phyloP scores from a whole-genome alignment of 1,140 invertebrate species.

The Ectropis grisescens region DNA sequence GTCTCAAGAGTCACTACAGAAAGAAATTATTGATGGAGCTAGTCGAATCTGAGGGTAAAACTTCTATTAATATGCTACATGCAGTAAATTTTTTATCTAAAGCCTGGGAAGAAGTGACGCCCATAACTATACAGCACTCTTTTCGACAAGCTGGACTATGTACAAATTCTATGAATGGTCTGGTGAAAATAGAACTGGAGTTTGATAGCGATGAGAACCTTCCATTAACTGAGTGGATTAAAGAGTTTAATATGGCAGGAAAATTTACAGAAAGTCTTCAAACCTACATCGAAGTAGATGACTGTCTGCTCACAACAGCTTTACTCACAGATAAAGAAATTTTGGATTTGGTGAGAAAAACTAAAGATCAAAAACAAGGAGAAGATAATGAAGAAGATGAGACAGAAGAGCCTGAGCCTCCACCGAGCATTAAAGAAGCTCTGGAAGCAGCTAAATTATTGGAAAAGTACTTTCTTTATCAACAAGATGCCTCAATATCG shows the following conservation, averaged over 20 bases:
- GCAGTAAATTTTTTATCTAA: constrained; percentile 22
- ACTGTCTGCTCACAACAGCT: constrained; percentile 16
- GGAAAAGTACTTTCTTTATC: no score
- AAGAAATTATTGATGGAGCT: constrained; percentile 26
- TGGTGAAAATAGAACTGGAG: constrained; percentile 10
- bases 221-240: constrained; percentile 20
- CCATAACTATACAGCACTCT: constrained; percentile 15
- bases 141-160: constrained; percentile 16
- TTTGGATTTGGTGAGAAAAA: constrained; percentile 19
- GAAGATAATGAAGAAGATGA: constrained; percentile 22
- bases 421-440: constrained; percentile 18
- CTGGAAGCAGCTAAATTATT: constrained; percentile 12
- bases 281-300: constrained; percentile 19
- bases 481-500: no score
- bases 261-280: constrained; percentile 20
- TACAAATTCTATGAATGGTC: constrained; percentile 11
- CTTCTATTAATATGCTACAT: constrained; percentile 25
- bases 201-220: constrained; percentile 18
- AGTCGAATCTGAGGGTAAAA: constrained; percentile 21
- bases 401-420: constrained; percentile 16
- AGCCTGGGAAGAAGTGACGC: constrained; percentile 22
- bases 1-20: constrained; percentile 24
- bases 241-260: constrained; percentile 16
- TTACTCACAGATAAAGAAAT: constrained; percentile 19
- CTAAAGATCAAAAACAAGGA: constrained; percentile 13